Evolutionary conservation across 2,797 vertebrate species (phyloP).

Genomic region (Acrocephalus scirpaceus): DNA sequence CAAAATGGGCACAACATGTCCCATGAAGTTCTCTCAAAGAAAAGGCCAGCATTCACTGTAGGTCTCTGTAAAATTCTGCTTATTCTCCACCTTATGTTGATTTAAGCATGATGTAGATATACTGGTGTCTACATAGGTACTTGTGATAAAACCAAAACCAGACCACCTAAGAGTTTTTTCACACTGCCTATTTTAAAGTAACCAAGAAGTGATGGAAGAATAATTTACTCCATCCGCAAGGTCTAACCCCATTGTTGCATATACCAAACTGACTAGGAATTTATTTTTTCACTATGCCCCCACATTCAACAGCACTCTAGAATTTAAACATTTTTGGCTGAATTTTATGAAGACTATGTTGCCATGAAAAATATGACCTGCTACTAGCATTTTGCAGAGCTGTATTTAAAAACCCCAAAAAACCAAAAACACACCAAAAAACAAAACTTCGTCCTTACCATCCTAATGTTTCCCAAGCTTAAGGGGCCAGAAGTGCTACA

Average conservation of each 20-base stretch:
- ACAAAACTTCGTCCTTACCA: background rate
- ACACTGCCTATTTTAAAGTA: background rate
- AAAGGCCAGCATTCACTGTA: background rate
- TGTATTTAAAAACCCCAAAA: background rate
- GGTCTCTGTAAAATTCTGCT: background rate
- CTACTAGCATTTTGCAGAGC: background rate
- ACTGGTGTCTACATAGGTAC: background rate
- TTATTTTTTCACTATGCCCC: background rate
- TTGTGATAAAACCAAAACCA: background rate
- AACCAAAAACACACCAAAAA: background rate
- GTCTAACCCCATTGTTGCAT: background rate
- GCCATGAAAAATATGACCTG: background rate
- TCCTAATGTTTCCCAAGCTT: background rate
- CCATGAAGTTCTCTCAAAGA: background rate
- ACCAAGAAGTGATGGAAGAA: background rate
- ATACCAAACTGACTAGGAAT: background rate
- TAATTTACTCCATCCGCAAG: background rate
- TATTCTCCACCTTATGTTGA: background rate
- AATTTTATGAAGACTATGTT: background rate
- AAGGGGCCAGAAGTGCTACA: background rate
- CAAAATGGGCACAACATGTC: background rate
- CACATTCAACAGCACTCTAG: background rate
- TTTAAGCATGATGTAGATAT: background rate
- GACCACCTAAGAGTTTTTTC: background rate
- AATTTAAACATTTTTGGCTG: background rate